Conservation (phyloP, 1,140 invertebrate species). For the Drosophila sulfurigaster region DNA sequence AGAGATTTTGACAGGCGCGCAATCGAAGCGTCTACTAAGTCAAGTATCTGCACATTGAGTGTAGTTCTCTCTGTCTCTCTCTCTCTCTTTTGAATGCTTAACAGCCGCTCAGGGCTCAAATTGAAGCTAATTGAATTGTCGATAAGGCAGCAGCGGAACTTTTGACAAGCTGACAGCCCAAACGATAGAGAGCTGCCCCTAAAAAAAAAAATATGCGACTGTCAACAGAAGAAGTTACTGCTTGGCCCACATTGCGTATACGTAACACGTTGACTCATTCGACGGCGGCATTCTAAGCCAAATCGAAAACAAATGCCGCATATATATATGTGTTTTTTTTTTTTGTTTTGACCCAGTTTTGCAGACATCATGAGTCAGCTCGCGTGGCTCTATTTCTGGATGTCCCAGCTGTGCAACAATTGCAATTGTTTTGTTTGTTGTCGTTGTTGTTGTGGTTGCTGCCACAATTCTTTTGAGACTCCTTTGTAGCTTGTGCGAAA, state of each 20-base stretch:
- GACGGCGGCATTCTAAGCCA: conserved; percentile 47
- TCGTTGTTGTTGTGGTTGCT: conserved; percentile 28
- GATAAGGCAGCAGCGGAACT: conserved; percentile 67
- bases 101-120: conserved; percentile 59
- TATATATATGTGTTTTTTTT: background rate
- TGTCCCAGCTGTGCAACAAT: conserved; percentile 52
- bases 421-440: conserved; percentile 20
- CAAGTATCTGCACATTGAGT: conserved; percentile 12
- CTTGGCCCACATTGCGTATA: conserved; percentile 76
- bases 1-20: conserved; percentile 76
- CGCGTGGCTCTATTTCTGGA: conserved; percentile 63
- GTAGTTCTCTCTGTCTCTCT: background rate
- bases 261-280: conserved; percentile 75
- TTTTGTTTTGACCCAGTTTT: conserved; percentile 60
- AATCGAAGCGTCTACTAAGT: conserved; percentile 46
- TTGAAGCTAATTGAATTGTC: conserved; percentile 77
- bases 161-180: conserved; percentile 22
- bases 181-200: conserved; percentile 24
- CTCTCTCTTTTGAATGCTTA: conserved; percentile 21
- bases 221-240: conserved; percentile 57
- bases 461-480: conserved; percentile 45
- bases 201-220: conserved; percentile 18
- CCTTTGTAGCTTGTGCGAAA: conserved; percentile 76
- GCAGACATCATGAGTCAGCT: conserved; percentile 54
- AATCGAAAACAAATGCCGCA: conserved; percentile 55